Evolutionary conservation across 1,140 invertebrate species (phyloP).

Genomic region (Calliphora vicina): DNA sequence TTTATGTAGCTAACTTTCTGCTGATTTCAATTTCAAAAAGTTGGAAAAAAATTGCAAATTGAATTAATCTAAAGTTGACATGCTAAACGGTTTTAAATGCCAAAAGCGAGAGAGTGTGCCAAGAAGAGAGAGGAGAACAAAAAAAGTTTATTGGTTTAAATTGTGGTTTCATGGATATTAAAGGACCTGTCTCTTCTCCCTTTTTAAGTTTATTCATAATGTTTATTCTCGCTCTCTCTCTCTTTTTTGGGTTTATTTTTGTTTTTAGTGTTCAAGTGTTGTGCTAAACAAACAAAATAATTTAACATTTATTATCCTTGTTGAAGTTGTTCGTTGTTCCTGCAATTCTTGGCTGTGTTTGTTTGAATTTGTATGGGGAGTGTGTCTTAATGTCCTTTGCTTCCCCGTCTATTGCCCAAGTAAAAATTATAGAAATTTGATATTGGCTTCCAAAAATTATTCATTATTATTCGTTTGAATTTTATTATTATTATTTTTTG

Average conservation of each 20-base stretch:
- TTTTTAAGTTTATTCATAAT: neutral
- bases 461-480: neutral
- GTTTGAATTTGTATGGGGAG: neutral
- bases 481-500: neutral
- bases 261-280: neutral
- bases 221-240: neutral
- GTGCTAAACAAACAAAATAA: neutral
- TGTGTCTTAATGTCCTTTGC: neutral
- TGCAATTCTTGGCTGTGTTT: neutral
- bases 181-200: neutral
- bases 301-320: constrained; percentile 17
- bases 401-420: neutral
- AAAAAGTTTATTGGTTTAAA: constrained; percentile 1
- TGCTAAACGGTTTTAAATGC: constrained; percentile 53
- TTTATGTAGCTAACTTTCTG: neutral
- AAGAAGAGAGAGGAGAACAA: neutral
- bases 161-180: constrained; percentile 21
- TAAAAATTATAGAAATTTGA: neutral
- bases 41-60: constrained; percentile 62
- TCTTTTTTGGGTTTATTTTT: neutral
- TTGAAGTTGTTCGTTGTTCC: neutral
- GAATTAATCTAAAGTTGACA: constrained; percentile 63
- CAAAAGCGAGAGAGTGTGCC: constrained; percentile 47
- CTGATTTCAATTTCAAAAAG: neutral
- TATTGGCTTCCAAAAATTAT: neutral